Evolutionary conservation across 1,140 invertebrate genomes (phyloP), one percentile per base, ranked within the genome.

Genomic region (Cryptotermes secundus): DNA sequence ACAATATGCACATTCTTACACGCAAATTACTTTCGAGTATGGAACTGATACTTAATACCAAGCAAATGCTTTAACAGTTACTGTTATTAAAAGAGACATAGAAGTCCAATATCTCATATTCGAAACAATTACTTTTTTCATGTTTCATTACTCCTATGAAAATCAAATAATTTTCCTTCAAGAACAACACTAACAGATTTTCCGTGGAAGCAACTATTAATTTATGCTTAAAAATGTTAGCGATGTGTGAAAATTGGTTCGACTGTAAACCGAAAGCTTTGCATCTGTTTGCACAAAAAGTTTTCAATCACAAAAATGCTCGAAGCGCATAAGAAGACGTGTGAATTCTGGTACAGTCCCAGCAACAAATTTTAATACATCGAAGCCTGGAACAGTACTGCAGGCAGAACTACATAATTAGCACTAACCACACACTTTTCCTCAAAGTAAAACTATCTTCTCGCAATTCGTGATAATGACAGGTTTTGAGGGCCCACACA

Each of bases 241-340:
- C 26, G 31, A 72, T 31, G n/a, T 72, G 59, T 4, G 31, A 72
- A 31, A 72, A n/a, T n/a, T 14, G 45, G 59, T 16, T 31, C 26
- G 3, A 31, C 7, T 72, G 59, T 31, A 72, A 72, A 72, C 26
- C 59, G 59, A n/a, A 26, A 72, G 14, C 7, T 72, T 72, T 72
- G 26, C 59, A 31, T 31, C n/a, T 72, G 59, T 72, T 72, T 72
- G 26, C 59, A 72, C 31, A 72, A 72, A 72, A 72, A 72, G 59
- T 72, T 72, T 72, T 31, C 59, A 72, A 72, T 72, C 59, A 72
- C 59, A 14, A 72, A 72, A 72, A 72, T 72, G 31, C 59, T 72
- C 7, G 59, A 72, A 72, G 59, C 59, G 59, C 59, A 14, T 26
- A 26, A 72, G n/a, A 10, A 12, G 22, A 22, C 19, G 59, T 72